phyloP scores from a whole-genome alignment of 2,113 vertebrate species.

The Eretmochelys imbricata region DNA sequence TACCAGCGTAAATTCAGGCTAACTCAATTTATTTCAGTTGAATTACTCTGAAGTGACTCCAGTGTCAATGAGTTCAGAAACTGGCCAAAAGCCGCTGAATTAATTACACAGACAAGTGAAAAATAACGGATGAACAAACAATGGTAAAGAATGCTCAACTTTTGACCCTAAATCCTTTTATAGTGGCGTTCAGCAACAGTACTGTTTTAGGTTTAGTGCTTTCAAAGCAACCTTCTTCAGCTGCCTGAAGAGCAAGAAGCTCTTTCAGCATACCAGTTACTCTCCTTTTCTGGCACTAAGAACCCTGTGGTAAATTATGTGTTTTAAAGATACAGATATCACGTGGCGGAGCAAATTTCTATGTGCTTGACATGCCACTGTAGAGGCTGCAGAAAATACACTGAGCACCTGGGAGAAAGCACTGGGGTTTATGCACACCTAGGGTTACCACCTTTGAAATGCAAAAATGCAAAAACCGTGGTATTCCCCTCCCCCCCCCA shows the following conservation, averaged over 20 bases:
- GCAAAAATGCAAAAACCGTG: no score
- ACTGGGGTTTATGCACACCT: not conserved
- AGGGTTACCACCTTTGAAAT: no score
- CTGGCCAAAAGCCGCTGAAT: conserved; percentile 63
- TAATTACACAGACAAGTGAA: conserved; percentile 56
- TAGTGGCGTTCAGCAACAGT: conserved; percentile 41
- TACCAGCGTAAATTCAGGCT: conserved; percentile 13
- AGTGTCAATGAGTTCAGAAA: conserved; percentile 71
- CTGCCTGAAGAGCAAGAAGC: conserved; percentile 48
- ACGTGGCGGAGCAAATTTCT: conserved; percentile 13
- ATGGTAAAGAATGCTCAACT: conserved; percentile 62
- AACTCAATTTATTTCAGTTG: conserved; percentile 49
- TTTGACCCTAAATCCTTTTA: conserved; percentile 56
- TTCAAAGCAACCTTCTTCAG: conserved; percentile 63
- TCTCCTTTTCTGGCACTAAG: not conserved
- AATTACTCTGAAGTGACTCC: conserved; percentile 31
- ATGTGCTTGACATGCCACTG: conserved; percentile 55
- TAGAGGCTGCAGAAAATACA: not conserved
- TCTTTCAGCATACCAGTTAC: not conserved
- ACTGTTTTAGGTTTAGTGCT: conserved; percentile 43
- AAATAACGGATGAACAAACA: conserved; percentile 43
- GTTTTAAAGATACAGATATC: conserved; percentile 44
- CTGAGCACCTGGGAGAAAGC: not conserved
- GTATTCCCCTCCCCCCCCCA: no score
- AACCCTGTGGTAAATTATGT: not conserved